Conservation (phyloP, 2,888 invertebrate species). For the Dascillus cervinus region DNA sequence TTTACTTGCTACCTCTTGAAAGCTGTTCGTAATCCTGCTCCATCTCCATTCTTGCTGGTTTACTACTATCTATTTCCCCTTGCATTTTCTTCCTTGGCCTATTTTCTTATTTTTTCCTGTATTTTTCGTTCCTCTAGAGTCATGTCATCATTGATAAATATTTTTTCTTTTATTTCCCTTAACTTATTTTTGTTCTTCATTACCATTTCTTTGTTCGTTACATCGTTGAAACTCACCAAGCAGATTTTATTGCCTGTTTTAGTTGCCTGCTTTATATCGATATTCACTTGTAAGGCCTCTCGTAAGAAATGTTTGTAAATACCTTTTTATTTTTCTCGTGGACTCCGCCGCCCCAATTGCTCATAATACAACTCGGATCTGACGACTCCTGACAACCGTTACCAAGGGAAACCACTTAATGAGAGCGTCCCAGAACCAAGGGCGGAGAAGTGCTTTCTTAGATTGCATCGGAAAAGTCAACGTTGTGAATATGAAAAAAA, state of each 20-base stretch:
- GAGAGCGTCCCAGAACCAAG: slow-evolving; percentile 28
- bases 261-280: too few species aligned
- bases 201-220: background rate
- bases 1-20: too few species aligned
- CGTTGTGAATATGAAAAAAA: slow-evolving; percentile 30
- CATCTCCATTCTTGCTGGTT: too few species aligned
- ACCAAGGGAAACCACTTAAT: slow-evolving; percentile 42
- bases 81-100: too few species aligned
- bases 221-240: too few species aligned
- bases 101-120: too few species aligned
- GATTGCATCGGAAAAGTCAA: slow-evolving; percentile 33
- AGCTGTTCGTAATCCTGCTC: too few species aligned
- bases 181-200: background rate
- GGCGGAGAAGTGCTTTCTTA: slow-evolving; percentile 28
- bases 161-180: too few species aligned
- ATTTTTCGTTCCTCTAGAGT: too few species aligned
- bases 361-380: slow-evolving; percentile 28
- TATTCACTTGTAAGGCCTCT: background rate
- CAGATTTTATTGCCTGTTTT: too few species aligned
- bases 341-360: slow-evolving; percentile 21
- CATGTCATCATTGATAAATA: too few species aligned
- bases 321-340: slow-evolving; percentile 20
- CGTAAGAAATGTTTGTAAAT: slow-evolving; percentile 18
- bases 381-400: slow-evolving; percentile 39
- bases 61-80: too few species aligned